Percentiles rank a stretch among this genome's conserved stretches.
phyloP scores from a whole-genome alignment of 2,888 invertebrate genomes.

The Cephus sareptanus region DNA sequence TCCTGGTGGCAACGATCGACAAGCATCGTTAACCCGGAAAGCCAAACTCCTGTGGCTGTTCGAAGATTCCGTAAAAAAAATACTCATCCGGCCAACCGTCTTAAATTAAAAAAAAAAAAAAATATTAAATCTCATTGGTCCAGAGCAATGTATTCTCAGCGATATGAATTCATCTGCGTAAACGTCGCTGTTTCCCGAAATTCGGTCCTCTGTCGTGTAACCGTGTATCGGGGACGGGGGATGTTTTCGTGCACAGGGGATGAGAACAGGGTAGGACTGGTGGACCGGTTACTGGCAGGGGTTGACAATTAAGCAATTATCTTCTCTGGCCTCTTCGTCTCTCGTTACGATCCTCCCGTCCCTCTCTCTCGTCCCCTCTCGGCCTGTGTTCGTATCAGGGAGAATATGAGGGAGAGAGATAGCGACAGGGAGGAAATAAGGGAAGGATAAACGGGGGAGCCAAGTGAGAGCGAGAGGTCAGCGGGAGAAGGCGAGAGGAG shows the following conservation, averaged over 20 bases:
- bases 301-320: conserved; percentile 45
- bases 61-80: not conserved
- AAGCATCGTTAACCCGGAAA: conserved; percentile 6
- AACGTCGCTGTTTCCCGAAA: not conserved
- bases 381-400: not conserved
- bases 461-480: conserved; percentile 15
- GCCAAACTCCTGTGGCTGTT: not conserved
- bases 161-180: not conserved
- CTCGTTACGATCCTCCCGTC: conserved; percentile 6
- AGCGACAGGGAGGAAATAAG: not conserved
- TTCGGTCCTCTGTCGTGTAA: not conserved
- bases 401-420: conserved; percentile 4
- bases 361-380: conserved; percentile 14
- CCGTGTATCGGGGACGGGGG: not conserved
- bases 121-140: not conserved
- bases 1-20: conserved; percentile 3
- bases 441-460: conserved; percentile 5
- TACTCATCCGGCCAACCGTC: not conserved
- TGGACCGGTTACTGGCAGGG: conserved; percentile 32
- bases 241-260: conserved; percentile 16
- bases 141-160: not conserved
- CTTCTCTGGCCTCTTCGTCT: conserved; percentile 35
- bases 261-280: conserved; percentile 19
- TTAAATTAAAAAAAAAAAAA: not conserved
- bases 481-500: conserved; percentile 22